Evolutionary conservation across 2,113 vertebrate genomes (phyloP).

Genomic region (Clinocottus analis): DNA sequence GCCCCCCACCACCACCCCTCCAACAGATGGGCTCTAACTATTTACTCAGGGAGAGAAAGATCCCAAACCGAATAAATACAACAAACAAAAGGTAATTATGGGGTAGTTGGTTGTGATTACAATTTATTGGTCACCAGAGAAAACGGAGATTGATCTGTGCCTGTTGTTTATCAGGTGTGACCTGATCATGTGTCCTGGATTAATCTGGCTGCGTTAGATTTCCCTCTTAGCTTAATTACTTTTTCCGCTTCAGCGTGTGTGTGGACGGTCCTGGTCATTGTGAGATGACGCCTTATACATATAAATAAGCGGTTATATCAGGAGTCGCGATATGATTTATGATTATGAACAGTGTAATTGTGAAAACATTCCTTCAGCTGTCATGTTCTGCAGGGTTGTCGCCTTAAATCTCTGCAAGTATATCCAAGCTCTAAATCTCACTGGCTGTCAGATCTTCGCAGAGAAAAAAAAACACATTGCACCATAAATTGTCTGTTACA

Average conservation of each 20-base stretch:
- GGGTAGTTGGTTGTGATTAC: constrained; percentile 65
- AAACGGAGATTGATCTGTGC: constrained; percentile 19
- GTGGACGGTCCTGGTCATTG: constrained; percentile 20
- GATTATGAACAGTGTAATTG: constrained; percentile 59
- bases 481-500: constrained; percentile 67
- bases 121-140: constrained; percentile 68
- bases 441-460: constrained; percentile 59
- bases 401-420: constrained; percentile 68
- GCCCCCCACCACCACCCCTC: constrained; percentile 39
- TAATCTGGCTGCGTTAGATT: constrained; percentile 30
- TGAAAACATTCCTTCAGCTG: constrained; percentile 61
- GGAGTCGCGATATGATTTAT: constrained; percentile 37
- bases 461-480: constrained; percentile 60
- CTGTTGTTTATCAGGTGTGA: constrained; percentile 45
- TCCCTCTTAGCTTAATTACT: constrained; percentile 45
- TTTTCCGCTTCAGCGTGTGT: constrained; percentile 21
- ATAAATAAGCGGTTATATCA: background rate
- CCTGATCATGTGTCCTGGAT: constrained; percentile 26
- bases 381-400: constrained; percentile 64
- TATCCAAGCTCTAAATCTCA: constrained; percentile 67
- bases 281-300: background rate
- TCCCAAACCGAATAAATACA: constrained; percentile 74
- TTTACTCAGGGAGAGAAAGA: constrained; percentile 77
- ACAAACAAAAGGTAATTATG: constrained; percentile 71
- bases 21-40: constrained; percentile 82